A percentile compares a stretch with the other conserved stretches of the same genome.
phyloP scores from a whole-genome alignment of 92 coral and sea anemone genomes.

The Paramuricea clavata region DNA sequence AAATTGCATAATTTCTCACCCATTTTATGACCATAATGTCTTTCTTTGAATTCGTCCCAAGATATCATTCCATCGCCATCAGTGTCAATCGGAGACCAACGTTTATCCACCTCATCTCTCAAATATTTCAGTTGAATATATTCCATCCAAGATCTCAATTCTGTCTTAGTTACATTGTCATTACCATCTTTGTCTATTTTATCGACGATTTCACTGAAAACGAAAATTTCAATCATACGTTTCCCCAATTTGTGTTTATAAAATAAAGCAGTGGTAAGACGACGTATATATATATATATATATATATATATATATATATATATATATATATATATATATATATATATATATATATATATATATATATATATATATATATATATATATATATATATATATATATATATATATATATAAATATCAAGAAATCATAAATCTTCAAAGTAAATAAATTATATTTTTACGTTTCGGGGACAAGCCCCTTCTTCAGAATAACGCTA shows the following conservation, averaged over 20 bases:
- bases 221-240: background rate
- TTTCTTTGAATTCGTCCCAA: constrained; percentile 73
- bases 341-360: no score
- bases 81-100: constrained; percentile 67
- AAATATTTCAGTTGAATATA: constrained; percentile 66
- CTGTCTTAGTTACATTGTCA: constrained; percentile 72
- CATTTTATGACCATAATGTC: constrained; percentile 46
- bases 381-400: no score
- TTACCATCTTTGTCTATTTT: constrained; percentile 91
- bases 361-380: no score
- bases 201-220: constrained; percentile 81
- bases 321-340: no score
- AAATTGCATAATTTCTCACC: constrained; percentile 17
- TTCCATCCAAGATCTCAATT: constrained; percentile 80
- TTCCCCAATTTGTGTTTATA: background rate
- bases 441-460: no score
- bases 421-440: no score
- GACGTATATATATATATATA: no score
- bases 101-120: constrained; percentile 66
- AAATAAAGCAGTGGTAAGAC: no score
- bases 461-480: no score
- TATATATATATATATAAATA: background rate
- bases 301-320: no score
- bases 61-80: constrained; percentile 64
- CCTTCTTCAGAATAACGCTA: no score